These are phyloP conservation scores for Varanus komodoensis DNA, from an alignment of 2,113 vertebrate species.

Conservation along the genomic window DNA sequence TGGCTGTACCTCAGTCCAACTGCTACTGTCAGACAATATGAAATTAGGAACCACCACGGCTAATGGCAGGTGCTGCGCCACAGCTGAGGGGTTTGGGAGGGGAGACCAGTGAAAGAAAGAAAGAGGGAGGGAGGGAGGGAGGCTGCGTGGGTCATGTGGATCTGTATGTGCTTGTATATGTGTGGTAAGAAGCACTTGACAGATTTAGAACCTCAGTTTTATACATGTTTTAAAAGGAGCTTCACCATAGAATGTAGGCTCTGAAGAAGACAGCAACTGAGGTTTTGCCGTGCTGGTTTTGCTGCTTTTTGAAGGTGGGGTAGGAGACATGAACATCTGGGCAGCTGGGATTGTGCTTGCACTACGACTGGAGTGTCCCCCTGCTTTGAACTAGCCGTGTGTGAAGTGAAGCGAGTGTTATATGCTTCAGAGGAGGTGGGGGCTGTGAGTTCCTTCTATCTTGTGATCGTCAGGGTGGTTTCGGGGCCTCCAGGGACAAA, in stretches of 20 bases:
- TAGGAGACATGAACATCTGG: constrained; percentile 30
- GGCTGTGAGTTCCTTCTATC: not conserved
- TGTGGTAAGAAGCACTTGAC: constrained; percentile 25
- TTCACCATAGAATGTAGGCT: constrained; percentile 24
- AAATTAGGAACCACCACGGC: constrained; percentile 86
- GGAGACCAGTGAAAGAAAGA: constrained; percentile 41
- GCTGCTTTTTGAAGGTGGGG: constrained; percentile 13
- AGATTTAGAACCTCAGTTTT: constrained; percentile 57
- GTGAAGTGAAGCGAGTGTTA: not conserved
- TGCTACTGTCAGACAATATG: constrained; percentile 92
- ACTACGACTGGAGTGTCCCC: not conserved
- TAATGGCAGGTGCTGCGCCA: constrained; percentile 86
- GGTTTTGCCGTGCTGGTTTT: constrained; percentile 29
- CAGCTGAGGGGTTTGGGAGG: constrained; percentile 58
- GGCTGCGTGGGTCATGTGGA: not conserved
- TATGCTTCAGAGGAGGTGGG: not conserved
- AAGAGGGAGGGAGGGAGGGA: constrained; percentile 30
- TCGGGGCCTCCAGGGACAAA: no score
- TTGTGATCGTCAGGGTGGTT: not conserved
- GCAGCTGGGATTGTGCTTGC: constrained; percentile 4
- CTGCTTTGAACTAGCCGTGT: not conserved
- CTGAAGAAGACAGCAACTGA: not conserved
- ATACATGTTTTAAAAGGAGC: constrained; percentile 31
- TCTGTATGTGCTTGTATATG: not conserved
- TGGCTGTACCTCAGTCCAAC: constrained; percentile 86